Evolutionary conservation across 2,888 invertebrate species (phyloP), one percentile per base, ranked within the genome.

Genomic region (Mesorhabditis sp.): DNA sequence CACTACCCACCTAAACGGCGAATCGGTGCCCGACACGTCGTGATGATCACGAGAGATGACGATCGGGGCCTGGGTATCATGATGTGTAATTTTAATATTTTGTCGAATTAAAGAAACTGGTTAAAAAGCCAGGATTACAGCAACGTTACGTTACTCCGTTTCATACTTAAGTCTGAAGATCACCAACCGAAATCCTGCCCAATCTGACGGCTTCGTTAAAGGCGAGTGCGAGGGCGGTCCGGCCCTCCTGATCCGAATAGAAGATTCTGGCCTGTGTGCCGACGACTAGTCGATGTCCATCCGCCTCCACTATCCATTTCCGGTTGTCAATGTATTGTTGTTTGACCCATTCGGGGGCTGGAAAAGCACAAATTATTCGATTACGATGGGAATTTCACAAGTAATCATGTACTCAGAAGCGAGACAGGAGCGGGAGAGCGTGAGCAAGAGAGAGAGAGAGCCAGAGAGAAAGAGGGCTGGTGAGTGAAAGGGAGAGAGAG

Each of bases 41-140:
- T 90, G 90, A 80, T 90, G 90, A 83, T 90, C 90, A 7, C 90
- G 83, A 73, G 89, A 89, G 43, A 90, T 85, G 3, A 90, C 89
- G n/a, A 90, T 87, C 5, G 90, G 89, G 4, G 87, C 89, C 88
- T 89, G 74, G 45, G 45, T 66, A 67, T 70, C 63, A 42, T 62
- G 28, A 28, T 1, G 28, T 28, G 28, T 28, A 28, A 28, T 28
- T 28, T 28, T 28, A 28, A 28, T 28, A 28, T 28, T 28, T 28
- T 28, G 2, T 28, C 28, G 1, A 28, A 28, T 28, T 28, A 67
- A 41, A 13, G 15, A 43, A 65, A 7, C 7, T 0, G 7, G 62
- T n/a, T 7, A 5, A 13, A 28, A 28, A 28, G 28, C 28, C 28
- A 28, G 28, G 28, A 28, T 28, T 28, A 28, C 28, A 28, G 28